Base-by-base conservation (phyloP, 2,113 vertebrate genomes). In the Oryzias curvinotus region DNA sequence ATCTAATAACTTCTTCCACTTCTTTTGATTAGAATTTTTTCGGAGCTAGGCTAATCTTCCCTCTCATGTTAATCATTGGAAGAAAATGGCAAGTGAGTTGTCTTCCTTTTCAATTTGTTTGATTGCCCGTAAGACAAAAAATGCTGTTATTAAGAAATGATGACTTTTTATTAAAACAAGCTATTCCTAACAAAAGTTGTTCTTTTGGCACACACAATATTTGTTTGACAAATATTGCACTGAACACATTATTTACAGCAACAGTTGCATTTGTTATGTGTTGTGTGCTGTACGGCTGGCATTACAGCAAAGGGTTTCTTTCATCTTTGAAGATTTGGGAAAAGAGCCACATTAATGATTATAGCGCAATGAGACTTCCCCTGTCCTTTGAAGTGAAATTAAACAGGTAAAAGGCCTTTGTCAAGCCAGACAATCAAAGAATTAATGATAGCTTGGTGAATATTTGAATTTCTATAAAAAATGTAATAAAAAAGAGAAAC, bases 311-410 rank as follows among this genome's bases (percentile, higher is more conserved):
- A 66, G 62, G 62, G 43, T 36, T 7, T 48, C 78, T 87, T 89
- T 89, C 72, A 87, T 89, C 78, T 85, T 67, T 30, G 84, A 82
- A 88, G 77, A 84, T 62, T 58, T 76, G 4, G 46, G 25, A 46
- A 75, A 75, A 81, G 58, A 73, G 66, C 57, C 66, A 76, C 63
- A 73, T 83, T 84, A 66, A 77, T 73, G 54, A 51, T 60, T 77
- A 85, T 81, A 82, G 75, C 81, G 79, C 77, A 78, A 60, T 75
- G 62, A 79, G 69, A 77, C 49, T 46, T 68, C 53, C 56, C 56
- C 7, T 67, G 55, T 81, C 57, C 73, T 81, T 87, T 84, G 83
- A 88, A 83, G 85, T 78, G 70, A 85, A 87, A 87, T 88, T 80
- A 88, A 75, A 51, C 68, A 81, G 80, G 82, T 85, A 86, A 87